phyloP scores from a whole-genome alignment of 2,113 vertebrate genomes.

The Callocephalon fimbriatum region DNA sequence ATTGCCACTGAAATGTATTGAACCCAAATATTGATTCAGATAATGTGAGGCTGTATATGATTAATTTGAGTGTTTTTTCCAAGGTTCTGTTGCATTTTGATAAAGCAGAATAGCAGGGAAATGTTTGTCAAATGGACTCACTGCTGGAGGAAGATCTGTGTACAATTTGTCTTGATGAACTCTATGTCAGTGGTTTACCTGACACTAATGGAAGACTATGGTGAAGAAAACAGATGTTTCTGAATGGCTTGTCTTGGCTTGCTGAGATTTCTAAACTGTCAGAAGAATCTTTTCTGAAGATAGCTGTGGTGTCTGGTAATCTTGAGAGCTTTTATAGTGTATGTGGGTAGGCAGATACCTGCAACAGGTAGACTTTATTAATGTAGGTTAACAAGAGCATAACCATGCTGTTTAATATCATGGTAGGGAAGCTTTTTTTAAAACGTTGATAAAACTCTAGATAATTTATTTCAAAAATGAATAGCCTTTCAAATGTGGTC shows the following conservation, averaged over 20 bases:
- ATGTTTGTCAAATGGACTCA: not conserved
- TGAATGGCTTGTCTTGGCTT: not conserved
- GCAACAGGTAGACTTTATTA: not conserved
- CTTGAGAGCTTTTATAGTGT: not conserved
- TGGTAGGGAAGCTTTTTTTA: not conserved
- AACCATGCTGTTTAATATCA: not conserved
- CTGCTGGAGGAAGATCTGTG: not conserved
- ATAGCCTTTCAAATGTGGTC: not conserved
- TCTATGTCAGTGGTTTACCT: slow-evolving; percentile 3
- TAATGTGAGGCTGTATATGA: not conserved
- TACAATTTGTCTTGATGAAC: not conserved
- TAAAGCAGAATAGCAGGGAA: not conserved
- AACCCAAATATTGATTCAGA: not conserved
- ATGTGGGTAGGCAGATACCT: not conserved
- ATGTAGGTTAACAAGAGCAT: not conserved
- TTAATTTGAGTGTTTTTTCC: not conserved
- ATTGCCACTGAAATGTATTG: not conserved
- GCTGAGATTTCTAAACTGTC: slow-evolving; percentile 1
- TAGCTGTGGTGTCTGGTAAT: not conserved
- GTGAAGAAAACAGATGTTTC: not conserved
- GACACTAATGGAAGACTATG: not conserved
- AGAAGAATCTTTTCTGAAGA: not conserved
- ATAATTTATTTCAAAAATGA: not conserved
- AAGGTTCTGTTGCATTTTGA: not conserved
- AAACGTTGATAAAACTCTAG: not conserved